Base-by-base conservation (phyloP, 2,797 vertebrate genomes). In the Tadarida brasiliensis region DNA sequence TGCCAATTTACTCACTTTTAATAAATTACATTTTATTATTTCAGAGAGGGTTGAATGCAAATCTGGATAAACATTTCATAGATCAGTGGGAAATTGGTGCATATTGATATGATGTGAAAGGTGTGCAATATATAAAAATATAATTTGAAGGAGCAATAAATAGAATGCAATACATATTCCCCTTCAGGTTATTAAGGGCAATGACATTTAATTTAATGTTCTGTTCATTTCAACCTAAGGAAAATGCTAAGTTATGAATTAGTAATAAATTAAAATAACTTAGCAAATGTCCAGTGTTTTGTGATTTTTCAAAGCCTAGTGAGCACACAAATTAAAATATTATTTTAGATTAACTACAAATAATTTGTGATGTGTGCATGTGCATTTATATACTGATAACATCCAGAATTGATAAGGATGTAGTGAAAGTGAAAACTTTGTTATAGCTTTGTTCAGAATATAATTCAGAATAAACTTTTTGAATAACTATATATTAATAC, bases 11-110 rank as follows among this genome's bases (percentile, higher is more conserved):
- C 33, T 49, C 0, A 30, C 51, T 47, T 47, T 22, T 80, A 24
- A 86, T 68, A 84, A 92, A 70, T 12, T 63, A 39, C 20, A 63
- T 76, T 68, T 54, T 85, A 89, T 73, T 80, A 83, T 86, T 92
- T 76, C 44, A 76, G n/a, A 47, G 51, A 74, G 3, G 14, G 6
- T 56, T 35, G 26, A 39, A 80, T 71, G 26, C 11, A 93, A 86
- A 33, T 71, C 9, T 47, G 22, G 35, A 51, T 7, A 85, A 63
- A 54, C 17, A 70, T 24, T 73, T 85, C 11, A 86, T 57, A 71
- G 28, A 87, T 49, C 74, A 63, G 8, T 73, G 30, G 35, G 90
- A 83, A 82, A 71, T 11, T 12, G 33, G 76, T 81, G 3, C 20
- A n/a, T 14, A 82, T 49, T 71, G 84, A 71, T 56, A 56, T 65